Conservation (phyloP, 2,797 vertebrate genomes). For the Manis javanica region DNA sequence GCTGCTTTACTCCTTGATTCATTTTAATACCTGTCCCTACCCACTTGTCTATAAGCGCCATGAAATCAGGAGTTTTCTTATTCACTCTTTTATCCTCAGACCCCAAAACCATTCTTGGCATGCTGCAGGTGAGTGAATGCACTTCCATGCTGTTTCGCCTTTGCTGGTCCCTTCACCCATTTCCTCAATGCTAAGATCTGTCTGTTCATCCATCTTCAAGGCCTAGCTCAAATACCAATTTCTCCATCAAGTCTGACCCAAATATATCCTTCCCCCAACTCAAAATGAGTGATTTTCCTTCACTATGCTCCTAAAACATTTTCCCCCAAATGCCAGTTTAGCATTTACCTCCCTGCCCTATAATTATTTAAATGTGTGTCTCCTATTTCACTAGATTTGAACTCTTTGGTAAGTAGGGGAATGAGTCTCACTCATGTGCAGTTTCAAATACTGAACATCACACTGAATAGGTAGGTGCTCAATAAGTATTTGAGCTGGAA, state of each 20-base stretch:
- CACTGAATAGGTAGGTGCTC: neutral
- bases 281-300: neutral
- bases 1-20: neutral
- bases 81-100: neutral
- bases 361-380: neutral
- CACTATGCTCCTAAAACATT: neutral
- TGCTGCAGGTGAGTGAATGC: neutral
- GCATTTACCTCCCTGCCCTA: neutral
- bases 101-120: no score
- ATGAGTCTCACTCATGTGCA: neutral
- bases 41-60: neutral
- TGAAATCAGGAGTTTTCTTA: neutral
- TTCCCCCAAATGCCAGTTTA: slow-evolving; percentile 2
- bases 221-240: neutral
- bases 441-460: neutral
- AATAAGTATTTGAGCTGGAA: neutral
- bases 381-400: neutral
- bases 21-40: neutral
- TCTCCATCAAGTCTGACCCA: neutral
- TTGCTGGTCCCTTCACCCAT: neutral
- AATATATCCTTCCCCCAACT: neutral
- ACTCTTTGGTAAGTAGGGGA: neutral
- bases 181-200: neutral
- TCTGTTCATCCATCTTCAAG: neutral
- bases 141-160: neutral